Evolutionary conservation across 2,113 vertebrate genomes (phyloP).

Genomic region (Microcebus murinus): DNA sequence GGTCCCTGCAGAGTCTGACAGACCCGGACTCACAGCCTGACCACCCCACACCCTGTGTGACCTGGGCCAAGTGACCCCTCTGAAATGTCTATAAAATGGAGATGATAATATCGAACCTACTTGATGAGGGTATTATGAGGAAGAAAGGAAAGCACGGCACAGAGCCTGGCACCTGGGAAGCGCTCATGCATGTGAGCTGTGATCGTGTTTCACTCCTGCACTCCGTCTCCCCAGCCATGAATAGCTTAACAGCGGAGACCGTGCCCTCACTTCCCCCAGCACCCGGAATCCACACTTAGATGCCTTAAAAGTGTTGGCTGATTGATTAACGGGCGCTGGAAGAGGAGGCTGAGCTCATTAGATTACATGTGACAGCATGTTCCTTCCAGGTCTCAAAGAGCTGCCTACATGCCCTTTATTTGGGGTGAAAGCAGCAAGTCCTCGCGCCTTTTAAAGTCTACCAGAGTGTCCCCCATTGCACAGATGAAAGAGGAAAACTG

Average conservation of each 20-base stretch:
- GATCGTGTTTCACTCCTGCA: background rate
- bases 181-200: no score
- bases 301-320: background rate
- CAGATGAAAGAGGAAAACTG: background rate
- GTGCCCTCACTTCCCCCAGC: background rate
- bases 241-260: background rate
- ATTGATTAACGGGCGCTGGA: conserved; percentile 11
- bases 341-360: conserved; percentile 27
- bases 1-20: background rate
- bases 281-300: background rate
- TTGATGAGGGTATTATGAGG: background rate
- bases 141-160: background rate
- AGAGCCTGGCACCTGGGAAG: background rate
- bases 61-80: background rate
- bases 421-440: conserved; percentile 18
- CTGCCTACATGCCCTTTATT: background rate
- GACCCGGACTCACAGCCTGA: background rate
- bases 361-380: conserved; percentile 41
- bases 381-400: conserved; percentile 20
- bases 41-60: background rate
- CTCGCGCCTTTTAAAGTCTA: background rate
- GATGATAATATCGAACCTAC: background rate
- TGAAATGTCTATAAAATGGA: background rate
- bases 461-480: background rate
- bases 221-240: background rate